Evolutionary conservation across 2,888 invertebrate genomes (phyloP).

Genomic region (Hirtodrosophila duncani): DNA sequence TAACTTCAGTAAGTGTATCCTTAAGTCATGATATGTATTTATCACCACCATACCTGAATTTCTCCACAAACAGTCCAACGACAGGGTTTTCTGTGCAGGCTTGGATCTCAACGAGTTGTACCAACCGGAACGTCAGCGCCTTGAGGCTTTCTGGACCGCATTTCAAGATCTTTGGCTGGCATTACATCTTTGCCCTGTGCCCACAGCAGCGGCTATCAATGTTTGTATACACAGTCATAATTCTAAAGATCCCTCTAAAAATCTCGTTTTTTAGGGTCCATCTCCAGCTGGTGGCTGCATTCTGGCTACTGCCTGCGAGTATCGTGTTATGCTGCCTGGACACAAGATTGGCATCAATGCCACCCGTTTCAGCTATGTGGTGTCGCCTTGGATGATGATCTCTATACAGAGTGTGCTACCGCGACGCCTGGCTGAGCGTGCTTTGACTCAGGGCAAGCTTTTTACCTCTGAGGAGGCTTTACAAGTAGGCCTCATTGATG

Average conservation of each 20-base stretch:
- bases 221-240: conserved; percentile 77
- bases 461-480: conserved; percentile 88
- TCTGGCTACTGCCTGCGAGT: conserved; percentile 88
- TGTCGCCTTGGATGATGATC: conserved; percentile 86
- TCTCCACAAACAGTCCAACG: conserved; percentile 48
- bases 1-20: conserved; percentile 83
- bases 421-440: conserved; percentile 84
- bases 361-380: conserved; percentile 88
- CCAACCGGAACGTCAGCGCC: conserved; percentile 84
- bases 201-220: conserved; percentile 91
- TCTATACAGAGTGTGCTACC: conserved; percentile 83
- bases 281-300: conserved; percentile 91
- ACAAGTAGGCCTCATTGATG: conserved; percentile 87
- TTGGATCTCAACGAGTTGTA: conserved; percentile 93
- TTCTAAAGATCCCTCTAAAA: background rate
- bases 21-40: background rate
- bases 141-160: conserved; percentile 85
- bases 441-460: conserved; percentile 86
- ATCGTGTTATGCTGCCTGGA: conserved; percentile 89
- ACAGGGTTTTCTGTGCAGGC: conserved; percentile 86
- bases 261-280: conserved; percentile 82
- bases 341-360: conserved; percentile 92
- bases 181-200: conserved; percentile 84
- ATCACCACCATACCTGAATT: too few relatives aligned
- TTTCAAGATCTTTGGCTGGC: conserved; percentile 90